Evolutionary conservation across 2,113 vertebrate genomes (phyloP).

Genomic region (Thamnaconus septentrionalis): DNA sequence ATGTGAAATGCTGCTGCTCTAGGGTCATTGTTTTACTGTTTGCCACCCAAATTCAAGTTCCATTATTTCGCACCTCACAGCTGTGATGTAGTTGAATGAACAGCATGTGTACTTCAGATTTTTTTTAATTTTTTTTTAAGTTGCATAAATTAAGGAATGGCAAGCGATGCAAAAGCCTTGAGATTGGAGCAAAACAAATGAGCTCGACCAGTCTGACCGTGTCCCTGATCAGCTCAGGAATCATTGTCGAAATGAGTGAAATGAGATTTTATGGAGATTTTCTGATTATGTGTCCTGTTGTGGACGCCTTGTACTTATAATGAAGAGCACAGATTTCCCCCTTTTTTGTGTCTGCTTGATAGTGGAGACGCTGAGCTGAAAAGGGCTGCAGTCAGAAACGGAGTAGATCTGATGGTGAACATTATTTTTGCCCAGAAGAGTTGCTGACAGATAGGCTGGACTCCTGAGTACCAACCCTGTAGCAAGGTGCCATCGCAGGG

Average conservation of each 20-base stretch:
- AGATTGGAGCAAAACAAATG: constrained; percentile 50
- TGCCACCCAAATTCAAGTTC: too few relatives aligned
- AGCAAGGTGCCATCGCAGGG: constrained; percentile 75
- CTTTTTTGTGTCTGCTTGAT: constrained; percentile 32
- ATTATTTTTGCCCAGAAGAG: constrained; percentile 51
- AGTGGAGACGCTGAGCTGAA: neutral
- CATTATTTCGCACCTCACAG: too few relatives aligned
- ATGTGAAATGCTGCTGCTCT: too few relatives aligned
- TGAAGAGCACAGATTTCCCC: constrained; percentile 14
- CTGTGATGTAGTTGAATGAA: too few relatives aligned
- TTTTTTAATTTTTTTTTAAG: too few relatives aligned
- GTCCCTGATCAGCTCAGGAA: constrained; percentile 22
- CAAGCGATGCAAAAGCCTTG: constrained; percentile 7
- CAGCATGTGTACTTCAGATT: too few relatives aligned
- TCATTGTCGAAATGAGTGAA: constrained; percentile 30
- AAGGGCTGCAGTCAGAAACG: too few relatives aligned
- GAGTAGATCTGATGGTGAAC: too few relatives aligned
- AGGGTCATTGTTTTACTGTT: too few relatives aligned
- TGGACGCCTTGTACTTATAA: constrained; percentile 13
- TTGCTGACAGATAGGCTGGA: constrained; percentile 72
- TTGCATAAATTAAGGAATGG: neutral
- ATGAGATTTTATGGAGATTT: constrained; percentile 14
- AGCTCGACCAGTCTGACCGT: constrained; percentile 27
- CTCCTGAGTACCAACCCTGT: constrained; percentile 50
- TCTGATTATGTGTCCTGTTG: constrained; percentile 2